These are phyloP conservation scores for Itoplectis maculator DNA, from an alignment of 2,888 invertebrate genomes.

Conservation along the genomic window DNA sequence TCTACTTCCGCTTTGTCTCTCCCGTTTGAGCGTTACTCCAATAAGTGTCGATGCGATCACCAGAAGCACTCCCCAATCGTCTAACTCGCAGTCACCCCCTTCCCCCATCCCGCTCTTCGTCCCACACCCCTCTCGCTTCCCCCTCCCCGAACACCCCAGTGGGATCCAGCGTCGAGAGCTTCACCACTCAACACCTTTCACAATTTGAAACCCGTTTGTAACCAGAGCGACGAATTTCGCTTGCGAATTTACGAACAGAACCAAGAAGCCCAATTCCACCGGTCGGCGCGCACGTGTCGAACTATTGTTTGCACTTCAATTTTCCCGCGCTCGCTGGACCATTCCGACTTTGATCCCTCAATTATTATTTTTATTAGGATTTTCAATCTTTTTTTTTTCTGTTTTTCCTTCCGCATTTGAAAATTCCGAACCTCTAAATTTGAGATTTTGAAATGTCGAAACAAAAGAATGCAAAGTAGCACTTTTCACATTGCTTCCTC, in stretches of 20 bases:
- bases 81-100: too few species aligned
- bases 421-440: too few species aligned
- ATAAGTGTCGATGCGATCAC: slow-evolving; percentile 53
- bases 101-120: too few species aligned
- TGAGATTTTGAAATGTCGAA: too few species aligned
- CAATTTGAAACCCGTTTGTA: slow-evolving; percentile 25
- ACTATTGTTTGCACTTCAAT: not conserved
- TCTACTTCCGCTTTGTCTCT: slow-evolving; percentile 35
- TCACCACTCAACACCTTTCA: slow-evolving; percentile 12
- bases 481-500: too few species aligned
- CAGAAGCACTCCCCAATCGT: slow-evolving; percentile 30
- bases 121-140: not conserved
- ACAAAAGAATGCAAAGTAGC: too few species aligned
- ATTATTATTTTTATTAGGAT: not conserved
- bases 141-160: not conserved
- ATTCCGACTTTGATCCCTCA: slow-evolving; percentile 1
- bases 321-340: not conserved
- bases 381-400: too few species aligned
- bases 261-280: slow-evolving; percentile 4
- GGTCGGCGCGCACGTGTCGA: not conserved
- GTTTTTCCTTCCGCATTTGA: too few species aligned
- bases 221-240: slow-evolving; percentile 1
- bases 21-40: slow-evolving; percentile 44
- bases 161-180: not conserved
- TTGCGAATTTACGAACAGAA: not conserved